Evolutionary conservation across 2,113 vertebrate species (phyloP).

Genomic region (Sylvia atricapilla): DNA sequence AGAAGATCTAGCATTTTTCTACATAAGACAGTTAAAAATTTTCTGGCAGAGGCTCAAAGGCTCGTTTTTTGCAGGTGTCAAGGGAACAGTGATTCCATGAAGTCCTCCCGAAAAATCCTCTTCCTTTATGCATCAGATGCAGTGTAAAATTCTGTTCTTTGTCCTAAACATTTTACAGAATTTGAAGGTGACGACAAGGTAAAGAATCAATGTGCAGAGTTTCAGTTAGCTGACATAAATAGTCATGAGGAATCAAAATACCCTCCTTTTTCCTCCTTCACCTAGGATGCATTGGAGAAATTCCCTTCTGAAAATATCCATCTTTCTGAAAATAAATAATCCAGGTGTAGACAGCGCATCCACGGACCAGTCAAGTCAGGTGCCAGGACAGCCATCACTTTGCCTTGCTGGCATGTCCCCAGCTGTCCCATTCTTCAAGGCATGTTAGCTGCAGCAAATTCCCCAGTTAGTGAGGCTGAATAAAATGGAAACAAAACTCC

Average conservation of each 20-base stretch:
- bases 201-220: background rate
- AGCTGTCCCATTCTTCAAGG: background rate
- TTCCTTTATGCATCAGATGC: background rate
- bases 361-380: background rate
- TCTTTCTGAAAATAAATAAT: background rate
- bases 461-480: background rate
- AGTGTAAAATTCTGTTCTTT: background rate
- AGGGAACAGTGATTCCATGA: background rate
- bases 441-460: fast-evolving
- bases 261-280: background rate
- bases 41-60: constrained; percentile 40
- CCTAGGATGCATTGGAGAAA: background rate
- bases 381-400: background rate
- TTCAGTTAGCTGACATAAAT: background rate
- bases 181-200: background rate
- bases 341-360: background rate
- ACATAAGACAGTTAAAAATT: background rate
- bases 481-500: background rate
- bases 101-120: background rate
- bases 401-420: background rate
- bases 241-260: background rate
- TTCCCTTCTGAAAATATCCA: background rate
- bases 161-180: background rate
- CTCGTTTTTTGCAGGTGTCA: background rate
- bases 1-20: constrained; percentile 24